These are phyloP conservation scores for Cyclopterus lumpus DNA, from an alignment of 2,797 vertebrate species.

Conservation along the genomic window DNA sequence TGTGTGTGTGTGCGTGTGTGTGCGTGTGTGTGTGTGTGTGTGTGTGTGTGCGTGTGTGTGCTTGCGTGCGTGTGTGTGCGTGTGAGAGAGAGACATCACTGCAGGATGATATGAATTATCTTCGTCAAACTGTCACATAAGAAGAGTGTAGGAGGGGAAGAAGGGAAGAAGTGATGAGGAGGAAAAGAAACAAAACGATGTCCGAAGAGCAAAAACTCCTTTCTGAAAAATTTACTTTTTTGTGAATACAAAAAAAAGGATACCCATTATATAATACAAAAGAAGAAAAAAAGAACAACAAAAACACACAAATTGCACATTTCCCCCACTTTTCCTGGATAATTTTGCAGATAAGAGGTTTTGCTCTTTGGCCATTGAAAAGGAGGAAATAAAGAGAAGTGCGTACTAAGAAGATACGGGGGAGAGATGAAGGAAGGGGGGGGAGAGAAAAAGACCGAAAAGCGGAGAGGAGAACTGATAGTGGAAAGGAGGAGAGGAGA, in stretches of 20 bases:
- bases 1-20: background rate
- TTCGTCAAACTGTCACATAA: constrained; percentile 22
- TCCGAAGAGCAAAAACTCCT: too few species aligned
- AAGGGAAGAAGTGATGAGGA: background rate
- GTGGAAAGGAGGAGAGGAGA: background rate
- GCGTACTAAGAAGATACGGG: background rate
- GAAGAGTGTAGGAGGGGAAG: constrained; percentile 10
- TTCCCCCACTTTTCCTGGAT: too few species aligned
- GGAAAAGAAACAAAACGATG: too few species aligned
- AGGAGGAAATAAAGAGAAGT: background rate
- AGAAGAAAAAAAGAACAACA: too few species aligned
- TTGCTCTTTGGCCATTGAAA: too few species aligned
- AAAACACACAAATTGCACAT: too few species aligned
- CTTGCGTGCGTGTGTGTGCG: constrained; percentile 8
- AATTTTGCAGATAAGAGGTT: too few species aligned
- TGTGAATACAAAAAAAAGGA: too few species aligned
- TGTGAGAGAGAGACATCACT: constrained; percentile 15
- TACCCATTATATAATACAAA: too few species aligned
- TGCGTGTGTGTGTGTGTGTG: constrained; percentile 6
- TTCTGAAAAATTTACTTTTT: too few species aligned
- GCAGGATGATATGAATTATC: constrained; percentile 14
- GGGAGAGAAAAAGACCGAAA: background rate
- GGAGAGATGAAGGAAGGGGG: background rate
- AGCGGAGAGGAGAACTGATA: background rate
- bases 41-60: constrained; percentile 13